phyloP scores from a whole-genome alignment of 2,113 vertebrate genomes.

The Cairina moschata region DNA sequence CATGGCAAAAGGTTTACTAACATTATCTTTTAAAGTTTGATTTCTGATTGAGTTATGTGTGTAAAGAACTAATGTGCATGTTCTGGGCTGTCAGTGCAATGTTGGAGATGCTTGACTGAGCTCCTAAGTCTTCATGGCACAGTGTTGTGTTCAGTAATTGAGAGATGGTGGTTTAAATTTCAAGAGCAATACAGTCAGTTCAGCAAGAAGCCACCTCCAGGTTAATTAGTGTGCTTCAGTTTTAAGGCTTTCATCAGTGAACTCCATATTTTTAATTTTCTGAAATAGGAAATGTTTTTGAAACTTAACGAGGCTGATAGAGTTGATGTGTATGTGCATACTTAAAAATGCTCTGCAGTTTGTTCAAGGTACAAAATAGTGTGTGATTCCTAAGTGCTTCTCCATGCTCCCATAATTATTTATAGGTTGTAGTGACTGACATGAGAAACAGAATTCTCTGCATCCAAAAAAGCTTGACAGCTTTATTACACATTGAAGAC shows the following conservation, averaged over 20 bases:
- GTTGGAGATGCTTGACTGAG: neutral
- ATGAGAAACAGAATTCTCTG: neutral
- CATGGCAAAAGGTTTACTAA: neutral
- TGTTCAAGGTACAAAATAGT: neutral
- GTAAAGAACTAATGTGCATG: neutral
- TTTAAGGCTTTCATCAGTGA: neutral
- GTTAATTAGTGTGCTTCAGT: neutral
- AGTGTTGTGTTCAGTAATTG: fast-evolving
- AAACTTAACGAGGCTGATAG: neutral
- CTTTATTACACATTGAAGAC: neutral
- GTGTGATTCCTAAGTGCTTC: neutral
- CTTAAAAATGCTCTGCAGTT: neutral
- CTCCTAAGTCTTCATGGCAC: neutral
- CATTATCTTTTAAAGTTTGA: neutral
- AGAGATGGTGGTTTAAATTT: neutral
- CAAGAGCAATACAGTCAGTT: neutral
- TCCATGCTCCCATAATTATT: neutral
- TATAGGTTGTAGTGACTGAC: neutral
- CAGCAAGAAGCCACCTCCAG: neutral
- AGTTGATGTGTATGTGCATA: fast-evolving
- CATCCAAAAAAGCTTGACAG: neutral
- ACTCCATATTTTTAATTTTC: neutral
- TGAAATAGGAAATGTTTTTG: neutral
- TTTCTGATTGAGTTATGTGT: neutral
- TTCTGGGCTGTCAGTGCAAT: neutral